Evolutionary conservation across 2,888 invertebrate genomes (phyloP).

Genomic region (Diarsia rubi): DNA sequence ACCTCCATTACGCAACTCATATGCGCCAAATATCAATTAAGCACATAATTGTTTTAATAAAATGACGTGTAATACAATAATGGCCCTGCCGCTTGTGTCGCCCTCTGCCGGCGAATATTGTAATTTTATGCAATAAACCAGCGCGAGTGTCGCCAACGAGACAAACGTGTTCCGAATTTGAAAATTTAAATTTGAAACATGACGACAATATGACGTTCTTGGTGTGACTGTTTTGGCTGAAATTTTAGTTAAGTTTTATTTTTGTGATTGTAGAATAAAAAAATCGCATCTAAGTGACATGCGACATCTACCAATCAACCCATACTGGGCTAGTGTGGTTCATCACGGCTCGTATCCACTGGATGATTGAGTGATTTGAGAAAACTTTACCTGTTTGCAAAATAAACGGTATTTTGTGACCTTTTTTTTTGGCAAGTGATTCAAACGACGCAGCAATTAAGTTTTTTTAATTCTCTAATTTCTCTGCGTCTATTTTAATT

Average conservation of each 20-base stretch:
- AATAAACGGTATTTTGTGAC: background rate
- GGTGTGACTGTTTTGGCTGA: conserved; percentile 29
- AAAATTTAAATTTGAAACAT: conserved; percentile 80
- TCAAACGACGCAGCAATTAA: background rate
- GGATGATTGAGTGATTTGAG: too few relatives aligned
- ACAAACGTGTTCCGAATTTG: conserved; percentile 83
- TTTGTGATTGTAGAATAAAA: background rate
- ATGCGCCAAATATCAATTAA: conserved; percentile 60
- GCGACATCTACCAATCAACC: background rate
- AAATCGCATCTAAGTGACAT: too few relatives aligned
- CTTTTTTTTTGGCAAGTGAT: background rate
- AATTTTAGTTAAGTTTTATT: conserved; percentile 15
- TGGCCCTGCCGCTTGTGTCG: conserved; percentile 43
- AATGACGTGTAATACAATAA: conserved; percentile 60
- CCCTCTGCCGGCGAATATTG: conserved; percentile 74
- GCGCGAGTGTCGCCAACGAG: conserved; percentile 77
- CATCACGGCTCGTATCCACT: background rate
- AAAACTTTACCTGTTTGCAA: background rate
- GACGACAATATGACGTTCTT: conserved; percentile 59
- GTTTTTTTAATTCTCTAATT: too few relatives aligned
- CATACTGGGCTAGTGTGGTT: background rate
- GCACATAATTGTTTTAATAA: conserved; percentile 62
- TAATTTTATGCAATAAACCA: conserved; percentile 87
- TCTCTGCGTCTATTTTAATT: too few relatives aligned
- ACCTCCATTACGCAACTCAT: background rate